Conservation (phyloP, 2,888 invertebrate genomes). For the Biston betularia region DNA sequence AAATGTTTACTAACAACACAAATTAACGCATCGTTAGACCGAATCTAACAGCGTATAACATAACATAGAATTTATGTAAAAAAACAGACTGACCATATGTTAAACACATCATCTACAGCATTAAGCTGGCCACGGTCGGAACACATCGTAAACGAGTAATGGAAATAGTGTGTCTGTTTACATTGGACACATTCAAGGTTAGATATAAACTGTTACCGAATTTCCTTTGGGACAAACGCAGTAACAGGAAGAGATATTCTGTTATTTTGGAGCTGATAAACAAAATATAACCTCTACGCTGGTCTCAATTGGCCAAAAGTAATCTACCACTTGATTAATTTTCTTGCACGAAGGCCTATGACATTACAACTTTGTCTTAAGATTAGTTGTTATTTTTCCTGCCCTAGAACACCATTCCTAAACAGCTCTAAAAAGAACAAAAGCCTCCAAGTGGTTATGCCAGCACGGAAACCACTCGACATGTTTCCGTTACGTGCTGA, state of each 20-base stretch:
- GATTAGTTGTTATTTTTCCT: background rate
- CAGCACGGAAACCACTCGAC: conserved; percentile 60
- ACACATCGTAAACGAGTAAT: conserved; percentile 53
- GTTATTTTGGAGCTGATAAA: background rate
- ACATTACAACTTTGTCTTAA: background rate
- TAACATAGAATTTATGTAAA: conserved; percentile 26
- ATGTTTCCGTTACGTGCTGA: conserved; percentile 56
- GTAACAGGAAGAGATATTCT: conserved; percentile 1
- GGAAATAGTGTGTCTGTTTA: conserved; percentile 58
- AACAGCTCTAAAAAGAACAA: conserved; percentile 16
- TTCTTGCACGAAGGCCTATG: background rate
- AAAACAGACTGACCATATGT: conserved; percentile 35
- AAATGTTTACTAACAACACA: conserved; percentile 32
- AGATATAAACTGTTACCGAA: conserved; percentile 39
- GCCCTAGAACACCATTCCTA: background rate
- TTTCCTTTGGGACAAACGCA: conserved; percentile 21
- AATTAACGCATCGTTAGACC: conserved; percentile 11
- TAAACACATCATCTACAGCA: conserved; percentile 33
- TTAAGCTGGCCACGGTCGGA: conserved; percentile 29
- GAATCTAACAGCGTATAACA: conserved; percentile 15
- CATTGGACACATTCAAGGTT: conserved; percentile 58
- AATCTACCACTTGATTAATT: background rate
- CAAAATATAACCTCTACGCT: background rate
- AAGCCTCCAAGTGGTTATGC: conserved; percentile 36
- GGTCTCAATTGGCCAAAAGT: background rate